Conservation (phyloP, 2,113 vertebrate genomes). For the Cygnus buccinator region DNA sequence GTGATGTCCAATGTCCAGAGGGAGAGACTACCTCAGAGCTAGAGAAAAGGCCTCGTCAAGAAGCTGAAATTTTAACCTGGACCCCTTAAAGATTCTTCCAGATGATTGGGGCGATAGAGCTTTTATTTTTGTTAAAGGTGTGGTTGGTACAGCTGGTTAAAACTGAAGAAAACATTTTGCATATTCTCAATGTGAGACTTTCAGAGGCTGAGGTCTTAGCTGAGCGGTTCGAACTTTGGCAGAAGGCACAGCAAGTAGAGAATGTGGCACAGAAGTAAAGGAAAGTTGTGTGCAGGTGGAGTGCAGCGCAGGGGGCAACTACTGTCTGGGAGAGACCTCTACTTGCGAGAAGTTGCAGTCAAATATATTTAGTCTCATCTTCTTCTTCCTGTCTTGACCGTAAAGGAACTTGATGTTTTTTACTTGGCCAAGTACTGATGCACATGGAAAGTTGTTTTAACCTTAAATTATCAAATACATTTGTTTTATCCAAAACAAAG, state of each 20-base stretch:
- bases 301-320: background rate
- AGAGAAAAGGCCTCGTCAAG: background rate
- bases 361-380: background rate
- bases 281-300: background rate
- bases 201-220: background rate
- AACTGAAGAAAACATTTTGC: background rate
- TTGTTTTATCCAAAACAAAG: conserved; percentile 39
- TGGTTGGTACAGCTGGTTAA: background rate
- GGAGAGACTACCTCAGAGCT: conserved; percentile 28
- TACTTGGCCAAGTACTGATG: background rate
- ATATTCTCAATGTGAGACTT: rapidly evolving
- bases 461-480: background rate
- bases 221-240: background rate
- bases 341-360: background rate
- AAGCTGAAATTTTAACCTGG: background rate
- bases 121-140: background rate
- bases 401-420: conserved; percentile 19
- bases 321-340: background rate
- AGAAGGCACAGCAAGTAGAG: background rate
- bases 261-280: background rate
- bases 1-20: background rate
- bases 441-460: conserved; percentile 22
- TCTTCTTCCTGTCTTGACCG: background rate
- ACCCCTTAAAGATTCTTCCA: background rate
- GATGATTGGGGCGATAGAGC: background rate